Conservation (phyloP, 92 coral and sea anemone species). For the Zoanthus solanderi region DNA sequence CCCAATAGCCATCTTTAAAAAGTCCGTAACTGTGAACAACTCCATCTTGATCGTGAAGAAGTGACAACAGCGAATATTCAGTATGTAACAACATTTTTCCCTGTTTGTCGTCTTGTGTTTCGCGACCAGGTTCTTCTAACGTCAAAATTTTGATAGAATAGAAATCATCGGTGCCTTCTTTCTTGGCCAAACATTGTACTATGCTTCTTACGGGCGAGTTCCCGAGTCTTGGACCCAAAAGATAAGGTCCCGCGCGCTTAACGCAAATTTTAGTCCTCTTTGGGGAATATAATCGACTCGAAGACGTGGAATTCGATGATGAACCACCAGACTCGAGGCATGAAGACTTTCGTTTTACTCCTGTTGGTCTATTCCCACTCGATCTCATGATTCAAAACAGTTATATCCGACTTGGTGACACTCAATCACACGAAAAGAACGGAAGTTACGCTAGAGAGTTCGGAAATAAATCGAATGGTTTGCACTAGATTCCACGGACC, state of each 20-base stretch:
- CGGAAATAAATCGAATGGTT: background rate
- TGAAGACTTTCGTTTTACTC: conserved; percentile 76
- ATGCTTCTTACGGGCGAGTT: conserved; percentile 99
- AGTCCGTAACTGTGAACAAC: conserved; percentile 98
- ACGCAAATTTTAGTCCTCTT: conserved; percentile 76
- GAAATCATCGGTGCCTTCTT: conserved; percentile 98
- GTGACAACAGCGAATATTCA: conserved; percentile 92
- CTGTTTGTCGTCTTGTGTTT: conserved; percentile 95
- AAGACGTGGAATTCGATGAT: conserved; percentile 65
- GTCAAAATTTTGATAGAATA: conserved; percentile 94
- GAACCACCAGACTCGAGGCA: conserved; percentile 72
- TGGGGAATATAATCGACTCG: conserved; percentile 71
- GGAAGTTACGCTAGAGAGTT: conserved; percentile 10
- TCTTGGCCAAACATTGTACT: conserved; percentile 98
- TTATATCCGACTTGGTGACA: background rate
- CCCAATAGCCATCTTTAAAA: conserved; percentile 94
- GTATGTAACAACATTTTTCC: conserved; percentile 98
- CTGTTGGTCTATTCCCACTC: conserved; percentile 73
- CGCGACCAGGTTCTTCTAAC: conserved; percentile 94
- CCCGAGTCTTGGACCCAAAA: conserved; percentile 96
- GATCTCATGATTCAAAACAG: conserved; percentile 68
- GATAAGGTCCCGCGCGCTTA: conserved; percentile 94
- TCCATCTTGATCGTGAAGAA: conserved; percentile 95
- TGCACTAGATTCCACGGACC: too few species aligned
- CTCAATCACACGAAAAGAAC: background rate